These are phyloP conservation scores for Prolemur simus DNA, from an alignment of 2,113 vertebrate genomes.

Conservation along the genomic window DNA sequence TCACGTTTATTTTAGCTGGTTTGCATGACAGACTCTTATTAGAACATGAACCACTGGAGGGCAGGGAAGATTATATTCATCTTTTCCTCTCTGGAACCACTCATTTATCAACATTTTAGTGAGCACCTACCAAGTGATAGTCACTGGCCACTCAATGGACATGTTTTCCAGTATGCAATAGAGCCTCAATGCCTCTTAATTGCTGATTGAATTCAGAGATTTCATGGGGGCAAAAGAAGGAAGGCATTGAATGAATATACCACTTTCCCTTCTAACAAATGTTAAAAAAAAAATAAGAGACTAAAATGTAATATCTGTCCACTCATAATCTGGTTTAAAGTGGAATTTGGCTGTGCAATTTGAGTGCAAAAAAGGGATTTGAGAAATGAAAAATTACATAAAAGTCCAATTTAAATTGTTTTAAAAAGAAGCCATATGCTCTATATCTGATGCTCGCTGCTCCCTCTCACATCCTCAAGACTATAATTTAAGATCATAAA, in stretches of 20 bases:
- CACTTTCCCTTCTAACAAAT: slow-evolving; percentile 30
- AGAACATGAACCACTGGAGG: neutral
- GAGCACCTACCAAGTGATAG: neutral
- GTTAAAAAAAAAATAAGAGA: neutral
- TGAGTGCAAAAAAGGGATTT: slow-evolving; percentile 51
- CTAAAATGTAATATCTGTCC: slow-evolving; percentile 35
- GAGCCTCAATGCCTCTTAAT: neutral
- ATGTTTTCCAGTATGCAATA: neutral
- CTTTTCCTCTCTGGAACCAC: neutral
- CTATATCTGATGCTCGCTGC: slow-evolving; percentile 21
- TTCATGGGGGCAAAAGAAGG: slow-evolving; percentile 58
- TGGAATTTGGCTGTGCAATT: slow-evolving; percentile 32
- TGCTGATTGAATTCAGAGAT: slow-evolving; percentile 22
- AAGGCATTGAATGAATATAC: slow-evolving; percentile 43
- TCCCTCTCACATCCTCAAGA: neutral
- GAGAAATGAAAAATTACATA: slow-evolving; percentile 48
- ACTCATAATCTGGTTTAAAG: slow-evolving; percentile 47
- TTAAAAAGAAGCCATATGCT: slow-evolving; percentile 73
- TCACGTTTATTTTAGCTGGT: neutral
- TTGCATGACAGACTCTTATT: neutral
- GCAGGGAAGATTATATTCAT: neutral
- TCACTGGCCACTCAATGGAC: neutral
- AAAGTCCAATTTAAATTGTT: slow-evolving; percentile 66
- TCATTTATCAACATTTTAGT: neutral
- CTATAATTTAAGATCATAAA: slow-evolving; percentile 35